phyloP scores from a whole-genome alignment of 2,797 vertebrate species.

The Sparus aurata region DNA sequence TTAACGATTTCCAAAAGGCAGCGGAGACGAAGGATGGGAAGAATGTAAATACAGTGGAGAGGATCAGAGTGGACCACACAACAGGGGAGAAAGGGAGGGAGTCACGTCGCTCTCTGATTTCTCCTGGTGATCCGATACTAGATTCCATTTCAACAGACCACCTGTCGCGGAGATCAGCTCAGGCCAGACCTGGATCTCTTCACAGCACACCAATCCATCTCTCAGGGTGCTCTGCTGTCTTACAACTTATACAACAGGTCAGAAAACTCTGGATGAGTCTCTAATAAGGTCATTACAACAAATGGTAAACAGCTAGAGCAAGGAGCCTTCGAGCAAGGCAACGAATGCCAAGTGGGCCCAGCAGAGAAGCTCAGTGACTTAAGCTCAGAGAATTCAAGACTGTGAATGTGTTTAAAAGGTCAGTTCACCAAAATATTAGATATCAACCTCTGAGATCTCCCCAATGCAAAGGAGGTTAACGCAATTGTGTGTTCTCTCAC shows the following conservation, averaged over 20 bases:
- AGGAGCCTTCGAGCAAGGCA: background rate
- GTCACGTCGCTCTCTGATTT: constrained; percentile 53
- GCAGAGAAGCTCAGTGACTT: background rate
- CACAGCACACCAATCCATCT: constrained; percentile 46
- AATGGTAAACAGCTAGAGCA: background rate
- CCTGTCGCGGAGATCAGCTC: constrained; percentile 71
- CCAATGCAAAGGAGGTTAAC: no score
- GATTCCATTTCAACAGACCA: constrained; percentile 70
- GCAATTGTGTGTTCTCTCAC: background rate
- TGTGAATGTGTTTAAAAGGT: background rate
- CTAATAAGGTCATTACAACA: constrained; percentile 12
- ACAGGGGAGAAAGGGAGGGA: constrained; percentile 37
- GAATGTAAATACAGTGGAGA: constrained; percentile 75
- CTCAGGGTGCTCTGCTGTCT: constrained; percentile 43
- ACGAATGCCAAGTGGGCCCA: background rate
- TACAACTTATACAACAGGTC: constrained; percentile 40
- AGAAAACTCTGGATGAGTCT: constrained; percentile 21
- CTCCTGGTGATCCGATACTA: constrained; percentile 47
- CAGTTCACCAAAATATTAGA: constrained; percentile 1
- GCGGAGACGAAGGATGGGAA: constrained; percentile 40
- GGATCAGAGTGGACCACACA: constrained; percentile 77
- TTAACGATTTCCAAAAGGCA: constrained; percentile 71
- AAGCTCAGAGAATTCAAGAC: background rate
- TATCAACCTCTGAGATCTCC: background rate
- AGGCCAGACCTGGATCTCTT: constrained; percentile 38